Conservation (phyloP, 2,113 vertebrate species). For the Nerophis ophidion region DNA sequence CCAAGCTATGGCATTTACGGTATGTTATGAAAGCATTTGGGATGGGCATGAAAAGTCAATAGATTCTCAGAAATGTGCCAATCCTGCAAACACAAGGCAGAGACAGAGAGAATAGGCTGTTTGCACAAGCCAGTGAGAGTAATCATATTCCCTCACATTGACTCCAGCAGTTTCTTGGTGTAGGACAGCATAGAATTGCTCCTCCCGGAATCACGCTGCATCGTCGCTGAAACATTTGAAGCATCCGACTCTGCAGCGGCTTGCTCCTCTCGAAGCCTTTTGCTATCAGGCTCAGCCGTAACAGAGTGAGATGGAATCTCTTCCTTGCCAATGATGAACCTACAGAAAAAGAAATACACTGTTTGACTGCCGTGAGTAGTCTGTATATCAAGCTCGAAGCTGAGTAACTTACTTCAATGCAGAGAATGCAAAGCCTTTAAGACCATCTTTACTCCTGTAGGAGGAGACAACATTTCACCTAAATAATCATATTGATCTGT, state of each 20-base stretch:
- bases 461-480: conserved; percentile 20
- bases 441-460: conserved; percentile 89
- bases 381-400: background rate
- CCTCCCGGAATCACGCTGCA: conserved; percentile 51
- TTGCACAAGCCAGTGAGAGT: background rate
- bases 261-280: conserved; percentile 61
- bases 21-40: too few relatives aligned
- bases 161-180: conserved; percentile 79
- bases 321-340: conserved; percentile 95
- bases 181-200: conserved; percentile 65
- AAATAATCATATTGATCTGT: background rate
- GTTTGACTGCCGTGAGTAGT: background rate
- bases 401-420: conserved; percentile 86
- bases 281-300: conserved; percentile 66
- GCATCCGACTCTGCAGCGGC: conserved; percentile 47
- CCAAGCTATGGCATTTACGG: too few relatives aligned
- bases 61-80: too few relatives aligned
- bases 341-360: conserved; percentile 42
- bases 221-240: conserved; percentile 28
- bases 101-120: background rate
- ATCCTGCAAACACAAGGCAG: too few relatives aligned
- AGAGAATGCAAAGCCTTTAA: conserved; percentile 94
- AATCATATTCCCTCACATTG: conserved; percentile 74
- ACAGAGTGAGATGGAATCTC: conserved; percentile 87
- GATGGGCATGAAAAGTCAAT: too few relatives aligned